Percentiles rank a stretch among this genome's conserved stretches.
Conservation (phyloP, 2,113 vertebrate species). For the Lepus europaeus region DNA sequence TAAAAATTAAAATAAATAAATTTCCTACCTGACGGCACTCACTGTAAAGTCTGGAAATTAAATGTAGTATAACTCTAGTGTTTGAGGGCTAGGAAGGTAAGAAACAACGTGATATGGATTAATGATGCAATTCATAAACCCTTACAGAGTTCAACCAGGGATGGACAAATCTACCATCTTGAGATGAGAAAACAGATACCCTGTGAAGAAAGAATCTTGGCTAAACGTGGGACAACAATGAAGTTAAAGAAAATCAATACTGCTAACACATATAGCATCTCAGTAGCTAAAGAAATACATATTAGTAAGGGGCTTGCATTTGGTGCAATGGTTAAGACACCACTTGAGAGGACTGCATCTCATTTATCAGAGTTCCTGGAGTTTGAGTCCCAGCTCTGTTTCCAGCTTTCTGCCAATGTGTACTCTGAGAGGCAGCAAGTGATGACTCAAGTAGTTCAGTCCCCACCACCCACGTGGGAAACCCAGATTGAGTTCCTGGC, state of each 20-base stretch:
- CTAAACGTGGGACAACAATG: neutral
- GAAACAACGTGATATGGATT: conserved; percentile 13
- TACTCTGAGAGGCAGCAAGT: no score
- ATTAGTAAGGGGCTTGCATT: neutral
- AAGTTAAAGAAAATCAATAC: conserved; percentile 18
- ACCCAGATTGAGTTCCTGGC: no score
- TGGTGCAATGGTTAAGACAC: neutral
- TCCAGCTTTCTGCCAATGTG: no score
- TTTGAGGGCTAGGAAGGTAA: neutral
- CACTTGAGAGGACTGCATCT: no score
- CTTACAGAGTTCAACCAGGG: neutral
- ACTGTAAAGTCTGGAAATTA: neutral
- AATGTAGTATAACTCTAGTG: neutral
- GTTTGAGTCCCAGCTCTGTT: no score
- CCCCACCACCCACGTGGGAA: no score
- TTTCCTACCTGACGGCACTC: neutral
- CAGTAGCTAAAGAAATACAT: conserved; percentile 3
- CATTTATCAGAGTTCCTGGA: no score
- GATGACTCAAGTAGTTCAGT: no score
- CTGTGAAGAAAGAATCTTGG: neutral
- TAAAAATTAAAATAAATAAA: conserved; percentile 3
- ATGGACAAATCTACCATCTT: neutral
- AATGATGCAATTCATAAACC: neutral
- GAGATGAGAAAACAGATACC: neutral
- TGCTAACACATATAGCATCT: neutral